A percentile compares a stretch with the other conserved stretches of the same genome.
These are phyloP conservation scores for Trichogramma pretiosum DNA, from an alignment of 1,140 invertebrate species.

Conservation along the genomic window DNA sequence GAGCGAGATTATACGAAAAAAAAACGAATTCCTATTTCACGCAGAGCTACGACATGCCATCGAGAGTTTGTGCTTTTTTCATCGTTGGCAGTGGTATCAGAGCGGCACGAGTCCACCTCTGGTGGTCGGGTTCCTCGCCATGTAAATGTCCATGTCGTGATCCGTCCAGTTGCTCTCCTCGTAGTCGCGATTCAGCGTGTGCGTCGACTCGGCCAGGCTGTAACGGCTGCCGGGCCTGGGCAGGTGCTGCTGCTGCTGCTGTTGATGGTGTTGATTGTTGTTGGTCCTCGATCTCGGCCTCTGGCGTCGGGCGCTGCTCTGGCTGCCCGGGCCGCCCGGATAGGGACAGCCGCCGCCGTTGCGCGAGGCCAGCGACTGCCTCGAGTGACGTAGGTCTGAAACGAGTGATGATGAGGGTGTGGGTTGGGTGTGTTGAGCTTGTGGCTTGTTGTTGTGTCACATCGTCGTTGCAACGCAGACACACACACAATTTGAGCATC, in stretches of 20 bases:
- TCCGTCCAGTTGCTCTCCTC: constrained; percentile 91
- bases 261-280: constrained; percentile 34
- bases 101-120: constrained; percentile 75
- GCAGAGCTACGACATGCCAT: too few species aligned
- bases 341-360: constrained; percentile 59
- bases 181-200: constrained; percentile 75
- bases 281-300: constrained; percentile 53
- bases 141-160: constrained; percentile 92
- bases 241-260: too few species aligned
- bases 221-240: constrained; percentile 56
- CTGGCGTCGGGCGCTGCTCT: constrained; percentile 53
- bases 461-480: too few species aligned
- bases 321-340: constrained; percentile 33
- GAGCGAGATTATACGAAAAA: too few species aligned
- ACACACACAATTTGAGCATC: too few species aligned
- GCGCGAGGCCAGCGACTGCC: constrained; percentile 69
- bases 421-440: too few species aligned
- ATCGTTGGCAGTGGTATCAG: constrained; percentile 29
- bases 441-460: too few species aligned
- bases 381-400: constrained; percentile 69
- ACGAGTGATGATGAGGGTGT: too few species aligned
- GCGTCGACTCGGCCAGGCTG: constrained; percentile 62
- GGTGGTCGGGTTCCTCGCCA: constrained; percentile 80
- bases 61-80: not conserved
- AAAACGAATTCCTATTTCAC: too few species aligned